Base-by-base conservation (phyloP, 2,113 vertebrate genomes). In the Tursiops truncatus region DNA sequence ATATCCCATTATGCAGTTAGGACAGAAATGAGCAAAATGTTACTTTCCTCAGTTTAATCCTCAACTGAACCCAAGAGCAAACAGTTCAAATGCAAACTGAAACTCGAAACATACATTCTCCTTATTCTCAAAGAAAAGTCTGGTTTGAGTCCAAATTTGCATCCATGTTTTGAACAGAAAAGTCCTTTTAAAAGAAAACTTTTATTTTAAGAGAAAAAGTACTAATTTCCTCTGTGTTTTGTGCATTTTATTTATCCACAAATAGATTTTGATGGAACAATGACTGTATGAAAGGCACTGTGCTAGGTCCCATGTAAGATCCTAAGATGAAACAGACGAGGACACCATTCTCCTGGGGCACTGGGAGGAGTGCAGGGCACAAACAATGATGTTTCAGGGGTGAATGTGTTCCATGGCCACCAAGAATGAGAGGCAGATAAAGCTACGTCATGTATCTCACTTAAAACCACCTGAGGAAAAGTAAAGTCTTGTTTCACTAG, bases 161-260 rank as follows among this genome's bases (percentile, higher is more conserved):
- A 81, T 31, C 47, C 31, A 56, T 7, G 53, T 92, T 96, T 91
- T 93, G 14, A 97, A 82, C 12, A 93, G 62, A 25, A 44, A 86
- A 67, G 4, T 80, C 33, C 25, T 83, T 76, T 77, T 67, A 87
- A 77, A n/a, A 88, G 36, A 89, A 25, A 58, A 70, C 9, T 96
- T 94, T 87, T 65, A 84, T 89, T 91, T 95, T 56, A 85, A 92
- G 85, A 88, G 18, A 33, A 91, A 93, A 74, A 60, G 12, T 44
- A 81, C 20, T 23, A 58, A 47, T 85, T 94, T 95, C 85, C 56
- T 90, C 88, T 73, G 7, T 47, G n/a, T 41, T 93, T 74, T 85
- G 21, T 58, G 4, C 21, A 60, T 81, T 95, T 92, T 91, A 92
- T 41, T 92, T 47, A 87, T 21, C 20, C 28, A 82, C 80, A 74